Conservation (phyloP, 1,140 invertebrate genomes). For the Kradibia gibbosae region DNA sequence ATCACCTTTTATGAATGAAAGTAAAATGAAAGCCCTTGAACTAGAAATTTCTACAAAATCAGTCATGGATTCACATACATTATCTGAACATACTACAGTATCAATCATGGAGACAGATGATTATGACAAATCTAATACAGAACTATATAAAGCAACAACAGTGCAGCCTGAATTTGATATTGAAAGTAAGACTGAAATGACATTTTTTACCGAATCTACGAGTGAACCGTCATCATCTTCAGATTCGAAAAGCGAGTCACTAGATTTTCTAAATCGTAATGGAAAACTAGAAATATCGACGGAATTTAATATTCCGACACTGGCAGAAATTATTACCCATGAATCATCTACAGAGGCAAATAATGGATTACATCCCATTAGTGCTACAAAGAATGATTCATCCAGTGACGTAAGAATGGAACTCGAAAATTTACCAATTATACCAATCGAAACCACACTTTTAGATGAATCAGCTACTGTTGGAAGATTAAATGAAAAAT, state of each 20-base stretch:
- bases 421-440: background rate
- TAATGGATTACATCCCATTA: background rate
- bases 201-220: constrained; percentile 54
- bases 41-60: background rate
- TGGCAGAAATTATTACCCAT: constrained; percentile 44
- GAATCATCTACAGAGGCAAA: background rate
- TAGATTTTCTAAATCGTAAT: constrained; percentile 57
- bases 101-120: constrained; percentile 53
- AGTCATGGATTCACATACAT: background rate
- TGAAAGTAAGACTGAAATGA: constrained; percentile 47
- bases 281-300: constrained; percentile 47
- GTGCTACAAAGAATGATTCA: background rate
- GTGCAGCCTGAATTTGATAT: constrained; percentile 37
- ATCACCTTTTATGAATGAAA: constrained; percentile 42
- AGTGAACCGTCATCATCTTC: constrained; percentile 53
- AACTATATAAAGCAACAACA: constrained; percentile 57
- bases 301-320: constrained; percentile 35
- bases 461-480: constrained; percentile 41
- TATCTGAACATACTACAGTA: constrained; percentile 42
- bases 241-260: constrained; percentile 52
- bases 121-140: constrained; percentile 45
- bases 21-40: constrained; percentile 18
- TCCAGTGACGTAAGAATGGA: background rate
- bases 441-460: constrained; percentile 51
- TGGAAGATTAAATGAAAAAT: constrained; percentile 60